These are phyloP conservation scores for Brachionus sp. DNA, from an alignment of 1,140 invertebrate genomes.

Conservation along the genomic window DNA sequence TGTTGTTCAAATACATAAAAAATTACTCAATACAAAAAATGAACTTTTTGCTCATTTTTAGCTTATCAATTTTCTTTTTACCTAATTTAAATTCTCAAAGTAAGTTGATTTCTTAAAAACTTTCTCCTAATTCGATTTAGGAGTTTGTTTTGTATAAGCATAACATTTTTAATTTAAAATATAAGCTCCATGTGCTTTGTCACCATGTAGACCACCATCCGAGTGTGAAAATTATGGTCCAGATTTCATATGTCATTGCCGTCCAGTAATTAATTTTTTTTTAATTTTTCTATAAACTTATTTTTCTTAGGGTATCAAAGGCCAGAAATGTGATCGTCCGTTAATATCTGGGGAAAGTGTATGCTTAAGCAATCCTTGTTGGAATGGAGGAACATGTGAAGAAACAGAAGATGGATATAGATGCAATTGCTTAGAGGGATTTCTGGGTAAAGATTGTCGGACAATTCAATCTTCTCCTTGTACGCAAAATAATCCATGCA, in stretches of 20 bases:
- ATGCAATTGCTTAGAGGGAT: constrained; percentile 6
- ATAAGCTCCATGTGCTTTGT: background rate
- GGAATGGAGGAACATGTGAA: constrained; percentile 44
- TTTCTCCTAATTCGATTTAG: background rate
- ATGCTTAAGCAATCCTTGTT: constrained; percentile 21
- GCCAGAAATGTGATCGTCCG: constrained; percentile 35
- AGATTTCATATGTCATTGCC: constrained; percentile 25
- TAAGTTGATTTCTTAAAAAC: background rate
- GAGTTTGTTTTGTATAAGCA: background rate
- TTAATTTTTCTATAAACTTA: background rate
- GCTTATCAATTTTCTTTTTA: background rate
- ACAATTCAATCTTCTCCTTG: constrained; percentile 7
- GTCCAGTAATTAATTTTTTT: background rate
- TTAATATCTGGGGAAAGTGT: background rate
- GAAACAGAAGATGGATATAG: background rate
- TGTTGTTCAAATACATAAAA: background rate
- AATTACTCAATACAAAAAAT: background rate
- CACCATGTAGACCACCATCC: constrained; percentile 22
- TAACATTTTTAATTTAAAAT: background rate
- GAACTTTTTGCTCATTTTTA: background rate
- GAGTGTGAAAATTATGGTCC: constrained; percentile 29
- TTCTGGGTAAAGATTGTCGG: constrained; percentile 25
- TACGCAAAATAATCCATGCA: constrained; percentile 5
- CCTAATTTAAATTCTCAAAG: background rate
- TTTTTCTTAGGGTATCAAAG: constrained; percentile 41